Evolutionary conservation across 2,888 invertebrate genomes (phyloP).

Genomic region (Caenorhabditis virilis): DNA sequence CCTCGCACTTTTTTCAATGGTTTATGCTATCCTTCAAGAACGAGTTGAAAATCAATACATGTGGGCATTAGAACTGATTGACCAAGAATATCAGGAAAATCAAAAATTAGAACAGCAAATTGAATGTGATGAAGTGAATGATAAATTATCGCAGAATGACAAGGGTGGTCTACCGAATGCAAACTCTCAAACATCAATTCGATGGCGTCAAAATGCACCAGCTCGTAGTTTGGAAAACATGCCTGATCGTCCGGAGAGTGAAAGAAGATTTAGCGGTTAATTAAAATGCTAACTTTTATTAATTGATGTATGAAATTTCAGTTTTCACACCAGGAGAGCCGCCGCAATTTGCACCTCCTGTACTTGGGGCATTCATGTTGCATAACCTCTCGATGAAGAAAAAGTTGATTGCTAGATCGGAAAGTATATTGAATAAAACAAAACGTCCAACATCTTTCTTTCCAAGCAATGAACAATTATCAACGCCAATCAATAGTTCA

Average conservation of each 20-base stretch:
- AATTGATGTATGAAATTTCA: slow-evolving; percentile 8
- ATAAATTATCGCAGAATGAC: slow-evolving; percentile 2
- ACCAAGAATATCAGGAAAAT: slow-evolving; percentile 50
- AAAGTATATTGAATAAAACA: slow-evolving; percentile 28
- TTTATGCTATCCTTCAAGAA: slow-evolving; percentile 57
- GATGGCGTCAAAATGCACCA: slow-evolving; percentile 22
- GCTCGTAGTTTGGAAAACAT: slow-evolving; percentile 16
- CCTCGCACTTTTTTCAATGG: slow-evolving; percentile 62
- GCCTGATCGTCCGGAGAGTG: slow-evolving; percentile 38
- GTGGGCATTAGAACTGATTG: slow-evolving; percentile 61
- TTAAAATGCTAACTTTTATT: neutral
- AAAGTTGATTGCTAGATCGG: slow-evolving; percentile 32
- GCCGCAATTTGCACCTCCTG: slow-evolving; percentile 40
- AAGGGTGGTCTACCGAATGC: slow-evolving; percentile 1
- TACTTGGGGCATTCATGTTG: slow-evolving; percentile 45
- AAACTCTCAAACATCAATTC: slow-evolving; percentile 14
- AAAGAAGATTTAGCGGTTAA: slow-evolving; percentile 31
- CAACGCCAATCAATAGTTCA: slow-evolving; percentile 26
- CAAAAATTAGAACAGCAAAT: slow-evolving; percentile 27
- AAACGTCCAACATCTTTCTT: slow-evolving; percentile 31
- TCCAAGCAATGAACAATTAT: slow-evolving; percentile 35
- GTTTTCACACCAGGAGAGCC: slow-evolving; percentile 39
- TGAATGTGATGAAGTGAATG: slow-evolving; percentile 2
- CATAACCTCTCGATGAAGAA: slow-evolving; percentile 33
- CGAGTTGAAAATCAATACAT: slow-evolving; percentile 61